Evolutionary conservation across 2,888 invertebrate genomes (phyloP).

Genomic region (Melanophora roralis): DNA sequence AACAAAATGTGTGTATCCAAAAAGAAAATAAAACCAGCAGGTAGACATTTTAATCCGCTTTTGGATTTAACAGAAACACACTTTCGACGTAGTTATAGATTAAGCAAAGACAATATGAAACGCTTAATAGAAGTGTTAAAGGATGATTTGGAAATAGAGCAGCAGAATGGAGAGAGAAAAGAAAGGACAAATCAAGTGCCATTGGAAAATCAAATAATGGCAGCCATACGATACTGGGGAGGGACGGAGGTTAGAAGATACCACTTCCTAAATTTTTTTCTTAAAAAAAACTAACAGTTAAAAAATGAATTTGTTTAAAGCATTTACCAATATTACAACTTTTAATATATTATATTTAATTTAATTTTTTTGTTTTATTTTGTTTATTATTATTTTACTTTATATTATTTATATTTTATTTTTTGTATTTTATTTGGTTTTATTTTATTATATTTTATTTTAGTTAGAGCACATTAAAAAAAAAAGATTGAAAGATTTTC

Average conservation of each 20-base stretch:
- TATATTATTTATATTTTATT: too few species aligned
- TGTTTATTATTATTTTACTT: too few species aligned
- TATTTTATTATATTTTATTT: too few species aligned
- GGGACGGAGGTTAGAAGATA: constrained; percentile 67
- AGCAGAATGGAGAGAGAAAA: constrained; percentile 25
- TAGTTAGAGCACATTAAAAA: too few species aligned
- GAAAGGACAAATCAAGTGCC: constrained; percentile 69
- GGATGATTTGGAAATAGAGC: constrained; percentile 69
- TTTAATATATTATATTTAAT: too few species aligned
- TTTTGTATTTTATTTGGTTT: too few species aligned
- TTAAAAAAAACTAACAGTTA: too few species aligned
- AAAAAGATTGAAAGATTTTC: too few species aligned
- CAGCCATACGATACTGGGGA: constrained; percentile 70
- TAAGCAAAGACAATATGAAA: constrained; percentile 70
- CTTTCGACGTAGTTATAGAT: constrained; percentile 70
- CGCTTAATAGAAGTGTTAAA: constrained; percentile 71
- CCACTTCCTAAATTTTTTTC: too few species aligned
- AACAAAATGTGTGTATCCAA: constrained; percentile 26
- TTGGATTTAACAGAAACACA: constrained; percentile 68
- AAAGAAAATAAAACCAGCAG: constrained; percentile 21
- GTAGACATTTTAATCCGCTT: constrained; percentile 68
- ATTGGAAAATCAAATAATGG: constrained; percentile 70
- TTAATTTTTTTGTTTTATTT: too few species aligned
- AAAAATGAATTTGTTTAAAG: too few species aligned
- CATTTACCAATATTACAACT: too few species aligned